Evolutionary conservation across 2,113 vertebrate genomes (phyloP), one percentile per base, ranked within the genome.

Genomic region (Neogale vison): DNA sequence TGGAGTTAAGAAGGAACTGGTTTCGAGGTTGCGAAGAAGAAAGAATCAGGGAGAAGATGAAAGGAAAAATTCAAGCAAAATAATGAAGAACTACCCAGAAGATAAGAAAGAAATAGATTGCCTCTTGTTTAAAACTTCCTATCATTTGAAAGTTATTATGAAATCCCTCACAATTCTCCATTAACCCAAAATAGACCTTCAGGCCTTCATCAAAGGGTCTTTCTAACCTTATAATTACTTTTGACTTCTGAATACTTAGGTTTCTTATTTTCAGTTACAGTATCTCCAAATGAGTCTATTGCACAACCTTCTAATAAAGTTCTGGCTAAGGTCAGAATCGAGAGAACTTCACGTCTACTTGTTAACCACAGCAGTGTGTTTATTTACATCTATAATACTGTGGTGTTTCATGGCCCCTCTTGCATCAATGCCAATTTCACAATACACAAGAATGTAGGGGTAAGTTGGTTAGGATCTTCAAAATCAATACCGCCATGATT

Each of bases 1-100:
- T 12, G 24, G 20, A 31, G 2, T 79, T 50, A 88, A 90, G 29
- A 69, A 83, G 31, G 4, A 94, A 39, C 24, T 76, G 9, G 6
- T 50, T 94, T 69, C 79, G 36, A 96, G n/a, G 42, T 69, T 55
- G 88, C 47, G 77, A 96, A 90, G 80, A 96, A 31, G 34, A 92
- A 7, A 59, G 31, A 93, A 17, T 42, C 57, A 21, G 9, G 31
- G 23, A 74, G 42, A 87, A 86, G 50, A 94, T 11, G 29, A 69
- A 96, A 94, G 23, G 82, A 74, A 88, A 93, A 67, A 23, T 21
- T 52, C 31, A 76, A 63, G n/a, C 4, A 80, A 85, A 81, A 3
- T 80, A 89, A 47, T 92, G 39, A 65, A 91, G 15, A 13, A 7
- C 21, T 80, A 26, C 42, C 6, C 77, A 34, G n/a, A 91, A 82